phyloP scores from a whole-genome alignment of 2,113 vertebrate genomes.

The Prochilodus magdalenae region DNA sequence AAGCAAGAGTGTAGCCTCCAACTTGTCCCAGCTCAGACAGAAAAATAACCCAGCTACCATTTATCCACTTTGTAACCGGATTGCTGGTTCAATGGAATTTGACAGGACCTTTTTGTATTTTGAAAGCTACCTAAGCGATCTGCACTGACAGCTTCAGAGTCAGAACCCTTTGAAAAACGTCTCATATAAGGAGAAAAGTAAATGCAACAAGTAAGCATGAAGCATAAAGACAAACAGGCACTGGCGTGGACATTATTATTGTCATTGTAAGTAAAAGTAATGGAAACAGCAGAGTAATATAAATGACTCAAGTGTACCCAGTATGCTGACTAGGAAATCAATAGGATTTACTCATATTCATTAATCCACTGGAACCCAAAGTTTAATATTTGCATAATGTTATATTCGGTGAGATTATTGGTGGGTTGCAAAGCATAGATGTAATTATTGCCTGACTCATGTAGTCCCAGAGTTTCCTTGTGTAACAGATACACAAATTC shows the following conservation, averaged over 20 bases:
- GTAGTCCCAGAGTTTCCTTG: too few species aligned
- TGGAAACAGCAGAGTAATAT: too few species aligned
- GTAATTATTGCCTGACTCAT: too few species aligned
- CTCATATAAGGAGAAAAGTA: not conserved
- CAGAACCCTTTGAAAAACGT: not conserved
- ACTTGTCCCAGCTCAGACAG: not conserved
- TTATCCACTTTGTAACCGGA: not conserved
- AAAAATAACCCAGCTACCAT: not conserved
- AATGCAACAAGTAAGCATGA: not conserved
- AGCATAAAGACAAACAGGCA: not conserved
- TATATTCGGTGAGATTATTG: too few species aligned
- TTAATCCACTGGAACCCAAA: too few species aligned
- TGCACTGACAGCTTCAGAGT: not conserved
- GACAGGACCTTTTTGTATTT: not conserved
- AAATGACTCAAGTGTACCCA: too few species aligned
- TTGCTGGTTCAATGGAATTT: not conserved
- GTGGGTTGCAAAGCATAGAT: too few species aligned
- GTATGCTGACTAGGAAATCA: too few species aligned
- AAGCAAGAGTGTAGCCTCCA: not conserved
- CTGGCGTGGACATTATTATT: not conserved
- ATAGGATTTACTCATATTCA: too few species aligned
- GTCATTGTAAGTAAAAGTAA: too few species aligned
- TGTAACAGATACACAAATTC: too few species aligned
- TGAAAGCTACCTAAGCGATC: not conserved
- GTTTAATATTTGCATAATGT: too few species aligned